Evolutionary conservation across 2,888 invertebrate species (phyloP), one percentile per base, ranked within the genome.

Genomic region (Drosophila maculinotata): DNA sequence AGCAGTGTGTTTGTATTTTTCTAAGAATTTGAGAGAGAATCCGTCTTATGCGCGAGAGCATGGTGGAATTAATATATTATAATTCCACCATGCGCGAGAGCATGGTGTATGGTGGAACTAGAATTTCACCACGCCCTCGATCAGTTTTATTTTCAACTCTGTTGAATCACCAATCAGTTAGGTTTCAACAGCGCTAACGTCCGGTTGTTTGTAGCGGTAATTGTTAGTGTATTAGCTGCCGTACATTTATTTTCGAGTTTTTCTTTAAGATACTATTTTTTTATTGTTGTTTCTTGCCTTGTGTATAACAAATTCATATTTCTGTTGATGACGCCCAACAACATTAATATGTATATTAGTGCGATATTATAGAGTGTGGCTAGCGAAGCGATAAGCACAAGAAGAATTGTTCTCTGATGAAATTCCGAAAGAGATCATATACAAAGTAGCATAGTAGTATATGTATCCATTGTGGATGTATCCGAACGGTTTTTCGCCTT

Each of bases 291-390:
- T 63, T 54, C 39, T 42, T 64, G 51, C 47, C 36, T 47, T 49
- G 42, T 52, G 51, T 8, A 8, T 20, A 14, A 51, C 17, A 30
- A 30, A 47, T 41, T 54, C n/a, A 48, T 70, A 77, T 83, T 79
- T 83, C 15, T 23, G 84, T 63, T 69, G 69, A 76, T 79, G 80
- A 79, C 69, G 73, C 53, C 38, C 42, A 30, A 59, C 49, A 67
- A 47, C 51, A 57, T 64, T 79, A 82, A 75, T 69, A 72, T 76
- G 60, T 64, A 62, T 69, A 67, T 64, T 68, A 75, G 67, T 77
- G 60, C 58, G 62, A 44, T 60, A 38, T 41, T 57, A 41, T 62
- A 69, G 65, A 48, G 53, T 42, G 49, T 14, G 41, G 8, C 17
- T 36, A 49, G 30, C 31, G 54, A 60, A 59, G 60, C 54, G 56